These are phyloP conservation scores for Apolygus lucorum DNA, from an alignment of 1,140 invertebrate genomes.

Conservation along the genomic window DNA sequence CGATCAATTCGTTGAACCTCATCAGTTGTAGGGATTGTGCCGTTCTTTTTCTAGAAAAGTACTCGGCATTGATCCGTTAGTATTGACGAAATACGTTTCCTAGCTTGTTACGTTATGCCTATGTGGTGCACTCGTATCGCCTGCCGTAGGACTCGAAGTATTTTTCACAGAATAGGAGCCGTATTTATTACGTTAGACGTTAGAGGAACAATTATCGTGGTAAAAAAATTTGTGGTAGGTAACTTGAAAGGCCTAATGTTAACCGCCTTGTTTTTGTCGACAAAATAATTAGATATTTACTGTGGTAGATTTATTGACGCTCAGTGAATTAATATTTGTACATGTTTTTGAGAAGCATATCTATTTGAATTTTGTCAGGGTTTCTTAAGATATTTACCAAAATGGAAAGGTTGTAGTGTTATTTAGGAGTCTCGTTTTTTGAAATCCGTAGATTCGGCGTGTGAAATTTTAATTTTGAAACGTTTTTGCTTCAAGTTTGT, in stretches of 20 bases:
- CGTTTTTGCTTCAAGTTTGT: background rate
- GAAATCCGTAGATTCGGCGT: background rate
- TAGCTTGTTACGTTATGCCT: background rate
- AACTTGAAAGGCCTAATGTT: slow-evolving; percentile 8
- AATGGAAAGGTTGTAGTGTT: background rate
- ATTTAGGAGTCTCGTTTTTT: background rate
- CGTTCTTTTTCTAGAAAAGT: background rate
- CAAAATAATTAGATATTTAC: no score
- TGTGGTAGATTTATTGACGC: slow-evolving; percentile 1
- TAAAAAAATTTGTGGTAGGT: slow-evolving; percentile 1
- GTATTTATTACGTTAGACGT: no score
- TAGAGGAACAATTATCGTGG: background rate
- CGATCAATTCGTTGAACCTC: no score
- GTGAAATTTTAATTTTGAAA: background rate
- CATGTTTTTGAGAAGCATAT: slow-evolving; percentile 6
- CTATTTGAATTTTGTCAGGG: slow-evolving; percentile 7
- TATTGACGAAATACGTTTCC: background rate
- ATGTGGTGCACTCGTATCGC: background rate
- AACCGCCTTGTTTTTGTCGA: slow-evolving; percentile 6
- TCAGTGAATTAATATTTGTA: background rate
- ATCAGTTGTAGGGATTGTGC: no score
- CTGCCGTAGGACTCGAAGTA: background rate
- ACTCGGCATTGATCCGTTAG: background rate
- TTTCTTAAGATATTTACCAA: background rate
- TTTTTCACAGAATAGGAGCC: background rate